A percentile compares a stretch with the other conserved stretches of the same genome.
Conservation (phyloP, 30 jellyfish, hydroid and myxozoan species). For the Chrysaora quinquecirrha region DNA sequence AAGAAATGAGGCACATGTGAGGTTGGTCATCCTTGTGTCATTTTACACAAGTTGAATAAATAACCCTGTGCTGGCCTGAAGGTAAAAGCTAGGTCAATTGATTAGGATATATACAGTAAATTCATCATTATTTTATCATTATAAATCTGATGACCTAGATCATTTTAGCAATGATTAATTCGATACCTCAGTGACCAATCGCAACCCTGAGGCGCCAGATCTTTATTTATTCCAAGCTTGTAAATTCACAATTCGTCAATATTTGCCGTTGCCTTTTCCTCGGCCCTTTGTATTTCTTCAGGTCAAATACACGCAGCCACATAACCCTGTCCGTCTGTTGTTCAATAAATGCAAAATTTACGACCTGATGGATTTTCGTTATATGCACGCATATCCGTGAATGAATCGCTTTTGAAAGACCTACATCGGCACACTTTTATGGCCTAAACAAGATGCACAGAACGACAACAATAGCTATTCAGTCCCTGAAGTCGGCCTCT, state of each 20-base stretch:
- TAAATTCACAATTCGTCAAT: constrained; percentile 2
- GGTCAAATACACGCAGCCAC: background rate
- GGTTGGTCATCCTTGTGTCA: no score
- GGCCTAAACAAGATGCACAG: no score
- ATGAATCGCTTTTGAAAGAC: no score
- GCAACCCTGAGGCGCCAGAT: constrained; percentile 1
- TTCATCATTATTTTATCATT: no score
- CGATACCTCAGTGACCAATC: background rate
- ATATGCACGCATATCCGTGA: background rate
- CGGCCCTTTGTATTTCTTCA: background rate
- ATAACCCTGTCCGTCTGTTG: background rate
- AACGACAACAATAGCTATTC: no score
- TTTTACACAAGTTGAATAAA: no score
- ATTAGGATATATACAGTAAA: background rate
- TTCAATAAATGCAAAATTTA: background rate
- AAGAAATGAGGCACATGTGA: no score
- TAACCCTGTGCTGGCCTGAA: no score
- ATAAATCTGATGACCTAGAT: constrained; percentile 3
- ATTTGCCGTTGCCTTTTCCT: background rate
- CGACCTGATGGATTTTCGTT: background rate
- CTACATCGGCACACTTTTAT: no score
- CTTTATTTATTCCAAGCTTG: background rate
- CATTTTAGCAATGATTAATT: background rate
- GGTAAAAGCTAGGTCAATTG: background rate
- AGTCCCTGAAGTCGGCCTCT: no score